These are phyloP conservation scores for Drosophila peninsularis DNA, from an alignment of 2,888 invertebrate genomes.

Conservation along the genomic window DNA sequence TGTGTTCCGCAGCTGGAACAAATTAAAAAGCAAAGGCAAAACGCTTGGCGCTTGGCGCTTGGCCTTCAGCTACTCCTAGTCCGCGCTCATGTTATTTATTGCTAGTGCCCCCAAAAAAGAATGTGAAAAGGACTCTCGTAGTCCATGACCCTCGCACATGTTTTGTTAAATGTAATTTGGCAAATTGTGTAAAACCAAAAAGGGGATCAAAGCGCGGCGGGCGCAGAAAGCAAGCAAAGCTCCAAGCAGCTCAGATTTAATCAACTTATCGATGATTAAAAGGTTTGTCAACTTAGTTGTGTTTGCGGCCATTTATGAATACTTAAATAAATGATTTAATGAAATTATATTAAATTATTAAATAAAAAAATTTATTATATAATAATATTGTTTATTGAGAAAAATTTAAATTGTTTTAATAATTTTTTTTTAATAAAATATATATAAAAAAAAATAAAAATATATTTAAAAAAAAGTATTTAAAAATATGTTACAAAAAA, in stretches of 20 bases:
- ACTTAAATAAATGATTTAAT: no score
- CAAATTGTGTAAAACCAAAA: slow-evolving; percentile 29
- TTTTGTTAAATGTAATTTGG: slow-evolving; percentile 34
- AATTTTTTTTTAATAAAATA: no score
- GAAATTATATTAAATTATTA: no score
- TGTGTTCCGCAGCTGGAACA: slow-evolving; percentile 28
- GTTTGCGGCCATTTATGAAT: background rate
- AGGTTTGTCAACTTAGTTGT: slow-evolving; percentile 3
- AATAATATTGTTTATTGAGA: no score
- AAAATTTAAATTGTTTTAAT: no score
- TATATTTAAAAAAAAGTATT: no score
- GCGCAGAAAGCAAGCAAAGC: background rate
- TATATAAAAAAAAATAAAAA: no score
- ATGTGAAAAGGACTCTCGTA: slow-evolving; percentile 23
- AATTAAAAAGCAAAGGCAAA: slow-evolving; percentile 51
- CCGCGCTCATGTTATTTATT: slow-evolving; percentile 34
- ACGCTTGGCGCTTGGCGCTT: slow-evolving; percentile 42
- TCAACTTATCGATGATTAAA: slow-evolving; percentile 2
- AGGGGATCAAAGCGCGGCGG: background rate
- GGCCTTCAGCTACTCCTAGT: slow-evolving; percentile 23
- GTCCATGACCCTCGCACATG: slow-evolving; percentile 25
- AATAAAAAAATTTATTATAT: no score
- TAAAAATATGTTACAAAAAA: no score
- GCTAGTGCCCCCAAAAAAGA: slow-evolving; percentile 4
- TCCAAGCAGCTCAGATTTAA: background rate